A percentile compares a stretch with the other conserved stretches of the same genome.
Conservation (phyloP, 2,113 vertebrate species). For the Dipodomys spectabilis region DNA sequence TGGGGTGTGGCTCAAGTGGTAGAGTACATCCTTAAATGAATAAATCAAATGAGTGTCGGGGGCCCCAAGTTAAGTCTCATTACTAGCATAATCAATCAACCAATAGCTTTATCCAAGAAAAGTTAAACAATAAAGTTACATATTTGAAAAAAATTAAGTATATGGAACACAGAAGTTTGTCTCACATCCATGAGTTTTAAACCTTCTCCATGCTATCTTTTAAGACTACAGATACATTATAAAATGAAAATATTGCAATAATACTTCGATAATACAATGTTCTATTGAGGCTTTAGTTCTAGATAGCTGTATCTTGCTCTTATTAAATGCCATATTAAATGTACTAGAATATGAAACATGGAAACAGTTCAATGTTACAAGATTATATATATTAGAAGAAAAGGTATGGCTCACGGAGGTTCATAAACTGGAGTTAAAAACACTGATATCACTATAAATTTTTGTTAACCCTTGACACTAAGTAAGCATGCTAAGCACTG, state of each 20-base stretch:
- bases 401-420: neutral
- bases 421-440: neutral
- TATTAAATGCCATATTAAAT: neutral
- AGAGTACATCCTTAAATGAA: too few species aligned
- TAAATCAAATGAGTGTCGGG: too few species aligned
- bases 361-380: neutral
- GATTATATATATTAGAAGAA: neutral
- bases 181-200: neutral
- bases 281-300: neutral
- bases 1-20: too few species aligned
- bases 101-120: too few species aligned
- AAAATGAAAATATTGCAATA: neutral
- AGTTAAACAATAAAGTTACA: neutral
- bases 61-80: too few species aligned
- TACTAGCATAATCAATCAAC: too few species aligned
- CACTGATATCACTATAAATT: neutral
- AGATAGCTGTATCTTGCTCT: neutral
- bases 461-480: neutral
- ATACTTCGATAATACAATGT: neutral
- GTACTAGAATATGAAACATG: neutral
- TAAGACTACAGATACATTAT: neutral
- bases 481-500: too few species aligned
- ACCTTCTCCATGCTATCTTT: neutral
- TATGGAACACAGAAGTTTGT: neutral
- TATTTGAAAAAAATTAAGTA: neutral